Conservation (phyloP, 2,113 vertebrate genomes). For the Elephas maximus region DNA sequence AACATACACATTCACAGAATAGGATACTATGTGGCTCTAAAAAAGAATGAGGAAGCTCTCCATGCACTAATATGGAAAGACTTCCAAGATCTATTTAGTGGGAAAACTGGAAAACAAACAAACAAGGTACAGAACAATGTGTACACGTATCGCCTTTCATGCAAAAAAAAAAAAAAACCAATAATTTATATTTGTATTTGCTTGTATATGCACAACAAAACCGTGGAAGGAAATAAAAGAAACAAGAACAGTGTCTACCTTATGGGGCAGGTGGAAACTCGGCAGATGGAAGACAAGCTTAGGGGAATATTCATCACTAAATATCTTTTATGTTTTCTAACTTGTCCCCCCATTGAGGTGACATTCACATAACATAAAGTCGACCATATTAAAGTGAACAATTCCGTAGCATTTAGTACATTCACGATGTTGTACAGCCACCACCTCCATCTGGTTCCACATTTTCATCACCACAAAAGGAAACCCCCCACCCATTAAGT, state of each 20-base stretch:
- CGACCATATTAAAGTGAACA: not conserved
- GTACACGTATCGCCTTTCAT: not conserved
- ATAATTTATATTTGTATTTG: not conserved
- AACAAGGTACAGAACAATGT: not conserved
- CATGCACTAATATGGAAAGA: not conserved
- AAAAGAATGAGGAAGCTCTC: not conserved
- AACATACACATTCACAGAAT: not conserved
- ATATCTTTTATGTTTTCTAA: not conserved
- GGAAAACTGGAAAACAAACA: not conserved
- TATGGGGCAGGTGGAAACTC: not conserved
- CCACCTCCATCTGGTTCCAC: not conserved
- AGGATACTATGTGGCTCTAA: not conserved
- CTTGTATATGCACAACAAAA: conserved; percentile 34
- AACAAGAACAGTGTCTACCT: not conserved
- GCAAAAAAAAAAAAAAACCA: not conserved
- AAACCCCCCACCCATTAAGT: not conserved
- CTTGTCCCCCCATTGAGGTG: not conserved
- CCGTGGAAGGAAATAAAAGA: not conserved
- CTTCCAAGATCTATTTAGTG: not conserved
- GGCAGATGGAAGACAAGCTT: not conserved
- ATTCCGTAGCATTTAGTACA: no score
- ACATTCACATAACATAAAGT: not conserved
- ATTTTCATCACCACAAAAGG: not conserved
- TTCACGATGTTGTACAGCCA: no score
- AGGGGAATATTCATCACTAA: not conserved